Base-by-base conservation (phyloP, 1,140 invertebrate species). In the Zaprionus taronus region DNA sequence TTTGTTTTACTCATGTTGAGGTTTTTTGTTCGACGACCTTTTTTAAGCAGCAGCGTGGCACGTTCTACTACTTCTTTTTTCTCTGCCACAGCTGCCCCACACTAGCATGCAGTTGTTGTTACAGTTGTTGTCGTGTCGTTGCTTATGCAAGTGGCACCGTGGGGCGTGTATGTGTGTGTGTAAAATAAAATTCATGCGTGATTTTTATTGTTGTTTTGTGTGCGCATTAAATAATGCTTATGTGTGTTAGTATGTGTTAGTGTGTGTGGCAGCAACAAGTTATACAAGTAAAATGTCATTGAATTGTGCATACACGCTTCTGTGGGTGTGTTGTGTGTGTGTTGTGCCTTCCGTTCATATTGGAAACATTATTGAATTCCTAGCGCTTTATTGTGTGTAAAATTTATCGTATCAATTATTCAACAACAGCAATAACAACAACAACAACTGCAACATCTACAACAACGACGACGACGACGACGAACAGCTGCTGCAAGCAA, bases 1-100 rank as follows among this genome's bases (percentile, higher is more conserved):
- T 90, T 90, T 89, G 84, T 90, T 84, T 84, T 90, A 89, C 84
- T 90, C 85, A 85, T 89, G 84, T 90, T 87, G 84, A 90, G 85
- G 81, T 90, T 89, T 87, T 87, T 85, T 91, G 81, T 85, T 70
- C 72, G 69, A 66, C 72, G 81, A 89, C 84, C 82, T 85, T 84
- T 84, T 81, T 71, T 66, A 65, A 61, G 22, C 34, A 61, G 61
- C 41, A 49, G 47, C 63, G 55, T 60, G 20, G 57, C 67, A 69
- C 47, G 67, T 64, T 36, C 49, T 34, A 34, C 53, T 60, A 26
- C 70, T 49, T 22, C 15, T 15, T 38, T 15, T 38, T 17, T 15
- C 28, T 41, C 41, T 72, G 34, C 17, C 44, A 64, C 49, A 44
- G 15, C 47, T 70, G 28, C 17, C 58, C 36, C 49, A 61, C 56